phyloP scores from a whole-genome alignment of 2,888 invertebrate genomes.

The Meganola albula region DNA sequence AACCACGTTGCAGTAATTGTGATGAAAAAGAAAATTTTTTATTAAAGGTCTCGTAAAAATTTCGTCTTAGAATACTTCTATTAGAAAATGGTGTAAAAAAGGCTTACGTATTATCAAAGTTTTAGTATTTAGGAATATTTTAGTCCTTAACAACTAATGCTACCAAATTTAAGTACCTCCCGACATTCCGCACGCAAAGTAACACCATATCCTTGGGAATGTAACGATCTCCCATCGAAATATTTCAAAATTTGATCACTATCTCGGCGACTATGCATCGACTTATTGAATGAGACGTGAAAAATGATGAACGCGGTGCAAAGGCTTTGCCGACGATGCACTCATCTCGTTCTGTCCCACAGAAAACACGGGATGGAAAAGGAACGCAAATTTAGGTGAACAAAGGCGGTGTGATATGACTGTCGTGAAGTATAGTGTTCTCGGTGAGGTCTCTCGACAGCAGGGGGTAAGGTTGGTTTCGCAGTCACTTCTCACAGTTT shows the following conservation, averaged over 20 bases:
- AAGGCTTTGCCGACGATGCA: slow-evolving; percentile 62
- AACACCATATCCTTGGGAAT: slow-evolving; percentile 77
- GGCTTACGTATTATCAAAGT: no score
- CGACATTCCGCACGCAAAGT: slow-evolving; percentile 73
- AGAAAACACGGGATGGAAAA: slow-evolving; percentile 34
- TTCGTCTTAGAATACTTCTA: no score
- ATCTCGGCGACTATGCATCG: slow-evolving; percentile 71
- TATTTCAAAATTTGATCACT: slow-evolving; percentile 75
- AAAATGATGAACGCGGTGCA: slow-evolving; percentile 71
- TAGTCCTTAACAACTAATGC: no score
- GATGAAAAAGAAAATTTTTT: no score
- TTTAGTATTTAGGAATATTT: no score
- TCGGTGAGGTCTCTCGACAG: slow-evolving; percentile 63
- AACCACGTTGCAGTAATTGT: no score
- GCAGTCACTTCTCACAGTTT: slow-evolving; percentile 60
- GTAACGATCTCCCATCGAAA: slow-evolving; percentile 67
- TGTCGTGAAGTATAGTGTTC: slow-evolving; percentile 30
- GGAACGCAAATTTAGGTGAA: slow-evolving; percentile 57
- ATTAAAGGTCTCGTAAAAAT: no score
- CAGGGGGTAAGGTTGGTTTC: slow-evolving; percentile 53
- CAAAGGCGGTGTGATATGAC: slow-evolving; percentile 66
- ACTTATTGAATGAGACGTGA: slow-evolving; percentile 77
- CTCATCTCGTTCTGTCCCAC: slow-evolving; percentile 40
- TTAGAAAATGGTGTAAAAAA: no score
- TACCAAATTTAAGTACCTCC: slow-evolving; percentile 25